Evolutionary conservation across 2,113 vertebrate genomes (phyloP).

Genomic region (Albula glossodonta): DNA sequence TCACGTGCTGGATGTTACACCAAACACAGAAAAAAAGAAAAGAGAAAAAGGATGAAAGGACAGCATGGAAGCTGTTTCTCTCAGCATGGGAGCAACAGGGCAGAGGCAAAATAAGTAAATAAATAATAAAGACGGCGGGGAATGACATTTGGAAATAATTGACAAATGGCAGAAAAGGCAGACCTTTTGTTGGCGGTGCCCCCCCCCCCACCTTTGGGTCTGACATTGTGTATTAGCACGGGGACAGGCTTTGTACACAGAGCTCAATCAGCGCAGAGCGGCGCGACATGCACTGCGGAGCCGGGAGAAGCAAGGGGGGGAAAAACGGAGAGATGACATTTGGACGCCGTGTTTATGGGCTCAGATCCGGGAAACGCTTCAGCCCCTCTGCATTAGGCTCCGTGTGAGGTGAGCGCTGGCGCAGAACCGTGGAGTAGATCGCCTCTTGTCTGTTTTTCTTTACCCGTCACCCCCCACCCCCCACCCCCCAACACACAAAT

Average conservation of each 20-base stretch:
- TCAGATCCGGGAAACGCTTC: too few relatives aligned
- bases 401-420: background rate
- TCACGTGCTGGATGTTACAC: too few relatives aligned
- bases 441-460: background rate
- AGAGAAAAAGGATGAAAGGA: background rate
- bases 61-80: background rate
- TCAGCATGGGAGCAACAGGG: background rate
- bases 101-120: background rate
- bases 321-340: background rate
- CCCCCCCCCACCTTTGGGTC: background rate
- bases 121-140: background rate
- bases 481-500: background rate
- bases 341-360: background rate
- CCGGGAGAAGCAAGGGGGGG: background rate
- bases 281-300: background rate
- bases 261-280: background rate
- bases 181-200: background rate
- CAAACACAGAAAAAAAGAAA: background rate
- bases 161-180: background rate
- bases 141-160: conserved; percentile 1
- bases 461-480: background rate
- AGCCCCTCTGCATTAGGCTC: background rate
- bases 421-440: background rate
- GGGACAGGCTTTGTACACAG: background rate
- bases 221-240: background rate